Conservation (phyloP, 2,113 vertebrate genomes). For the Nicator chloris region DNA sequence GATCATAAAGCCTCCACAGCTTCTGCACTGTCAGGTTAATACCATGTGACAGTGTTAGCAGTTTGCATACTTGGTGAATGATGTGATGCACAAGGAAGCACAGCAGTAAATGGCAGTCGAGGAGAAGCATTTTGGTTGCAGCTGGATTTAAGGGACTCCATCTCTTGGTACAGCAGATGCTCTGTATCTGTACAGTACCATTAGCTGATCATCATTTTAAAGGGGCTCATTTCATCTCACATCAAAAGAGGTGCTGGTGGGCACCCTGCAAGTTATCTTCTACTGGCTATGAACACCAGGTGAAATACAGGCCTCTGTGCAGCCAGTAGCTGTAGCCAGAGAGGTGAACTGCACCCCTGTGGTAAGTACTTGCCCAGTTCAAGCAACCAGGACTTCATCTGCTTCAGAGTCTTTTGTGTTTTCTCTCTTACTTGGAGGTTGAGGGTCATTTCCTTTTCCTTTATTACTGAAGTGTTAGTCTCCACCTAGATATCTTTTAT, state of each 20-base stretch:
- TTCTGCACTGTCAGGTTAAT: not conserved
- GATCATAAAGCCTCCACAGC: not conserved
- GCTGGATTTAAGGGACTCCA: not conserved
- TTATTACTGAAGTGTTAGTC: not conserved
- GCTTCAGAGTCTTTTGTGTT: not conserved
- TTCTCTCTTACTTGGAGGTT: not conserved
- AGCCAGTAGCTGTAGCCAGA: not conserved
- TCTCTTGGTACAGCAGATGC: not conserved
- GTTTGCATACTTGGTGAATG: not conserved
- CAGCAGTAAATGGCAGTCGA: not conserved
- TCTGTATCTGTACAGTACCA: not conserved
- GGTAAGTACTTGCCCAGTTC: not conserved
- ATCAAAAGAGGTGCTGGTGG: not conserved
- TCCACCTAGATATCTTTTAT: not conserved
- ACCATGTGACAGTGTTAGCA: not conserved
- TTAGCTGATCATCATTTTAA: not conserved
- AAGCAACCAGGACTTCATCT: not conserved
- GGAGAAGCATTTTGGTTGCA: not conserved
- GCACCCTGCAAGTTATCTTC: not conserved
- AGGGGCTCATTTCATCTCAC: not conserved
- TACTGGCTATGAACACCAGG: not conserved
- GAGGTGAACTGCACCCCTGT: not conserved
- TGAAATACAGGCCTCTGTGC: not conserved
- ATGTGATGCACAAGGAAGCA: not conserved
- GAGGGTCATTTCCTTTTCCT: not conserved